Evolutionary conservation across 2,888 invertebrate species (phyloP), one percentile per base, ranked within the genome.

Genomic region (Laspeyria flexula): DNA sequence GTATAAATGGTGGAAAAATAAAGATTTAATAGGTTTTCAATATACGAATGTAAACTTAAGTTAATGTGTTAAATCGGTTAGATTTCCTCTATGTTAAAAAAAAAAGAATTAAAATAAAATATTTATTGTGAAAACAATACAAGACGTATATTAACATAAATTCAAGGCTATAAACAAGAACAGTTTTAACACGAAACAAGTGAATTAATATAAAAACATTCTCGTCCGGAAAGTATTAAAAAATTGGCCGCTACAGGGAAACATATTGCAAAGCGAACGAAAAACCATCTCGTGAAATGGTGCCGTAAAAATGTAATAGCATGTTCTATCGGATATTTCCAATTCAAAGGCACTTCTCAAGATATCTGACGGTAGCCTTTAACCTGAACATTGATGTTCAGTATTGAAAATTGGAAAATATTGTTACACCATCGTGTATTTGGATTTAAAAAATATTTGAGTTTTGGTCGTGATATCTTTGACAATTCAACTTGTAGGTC

Each of bases 241-340:
- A 79, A 74, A 76, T 56, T 60, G 58, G 50, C 60, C 52, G 56
- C 65, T 61, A 59, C 54, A 43, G 50, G 59, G 54, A 73, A 60
- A 41, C 41, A 47, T 56, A 59, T 66, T 51, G 57, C 59, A 61
- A 57, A 47, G 51, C 46, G 58, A 60, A 67, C 52, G 61, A 65
- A 69, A 75, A 77, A 67, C 65, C 56, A 71, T 74, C 66, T 65
- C 73, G 51, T 43, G 57, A 47, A 78, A 79, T 75, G 64, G 75
- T 71, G 60, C 71, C 60, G 77, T 83, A 82, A 83, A 83, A 81
- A 71, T 75, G 75, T 81, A 80, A 83, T 75, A 72, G 78, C 78
- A 63, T 78, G 71, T 77, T 77, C 72, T 73, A 77, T 75, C 73
- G 75, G 69, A 79, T 77, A 77, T 75, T 79, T 79, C 79, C 77